Conservation (phyloP, 1,140 invertebrate species). For the Coptotermes formosanus region DNA sequence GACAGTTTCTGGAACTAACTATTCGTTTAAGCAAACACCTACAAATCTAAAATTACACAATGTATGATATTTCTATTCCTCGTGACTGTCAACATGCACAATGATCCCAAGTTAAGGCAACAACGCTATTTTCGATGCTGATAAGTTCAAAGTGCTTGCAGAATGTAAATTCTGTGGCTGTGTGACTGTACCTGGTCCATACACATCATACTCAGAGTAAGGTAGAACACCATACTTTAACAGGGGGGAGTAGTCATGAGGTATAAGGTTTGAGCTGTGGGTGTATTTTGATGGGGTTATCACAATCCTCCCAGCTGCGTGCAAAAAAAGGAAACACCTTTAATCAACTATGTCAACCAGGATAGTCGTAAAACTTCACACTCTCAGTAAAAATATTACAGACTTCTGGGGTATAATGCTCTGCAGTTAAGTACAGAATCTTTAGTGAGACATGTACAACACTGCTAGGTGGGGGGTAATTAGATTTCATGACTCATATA, state of each 20-base stretch:
- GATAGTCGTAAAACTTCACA: no score
- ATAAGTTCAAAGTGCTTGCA: background rate
- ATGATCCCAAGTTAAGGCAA: background rate
- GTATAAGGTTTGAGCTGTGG: slow-evolving; percentile 40
- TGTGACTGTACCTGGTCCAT: slow-evolving; percentile 50
- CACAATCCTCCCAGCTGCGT: slow-evolving; percentile 48
- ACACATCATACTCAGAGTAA: slow-evolving; percentile 45
- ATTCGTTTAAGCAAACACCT: no score
- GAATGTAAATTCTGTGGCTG: slow-evolving; percentile 40
- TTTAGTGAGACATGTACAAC: no score
- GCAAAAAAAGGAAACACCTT: slow-evolving; percentile 25
- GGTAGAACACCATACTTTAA: slow-evolving; percentile 47
- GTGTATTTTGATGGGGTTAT: slow-evolving; percentile 13
- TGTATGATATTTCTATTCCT: background rate
- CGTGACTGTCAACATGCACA: background rate
- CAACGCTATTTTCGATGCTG: background rate
- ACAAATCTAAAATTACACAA: no score
- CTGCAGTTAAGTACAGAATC: no score
- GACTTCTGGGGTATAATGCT: no score
- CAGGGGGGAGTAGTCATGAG: slow-evolving; percentile 37
- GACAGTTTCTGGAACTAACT: no score
- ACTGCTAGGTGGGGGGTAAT: no score
- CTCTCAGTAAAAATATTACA: no score
- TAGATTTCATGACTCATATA: no score
- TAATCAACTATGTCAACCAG: no score